These are phyloP conservation scores for Noctua fimbriata DNA, from an alignment of 2,888 invertebrate species.

Conservation along the genomic window DNA sequence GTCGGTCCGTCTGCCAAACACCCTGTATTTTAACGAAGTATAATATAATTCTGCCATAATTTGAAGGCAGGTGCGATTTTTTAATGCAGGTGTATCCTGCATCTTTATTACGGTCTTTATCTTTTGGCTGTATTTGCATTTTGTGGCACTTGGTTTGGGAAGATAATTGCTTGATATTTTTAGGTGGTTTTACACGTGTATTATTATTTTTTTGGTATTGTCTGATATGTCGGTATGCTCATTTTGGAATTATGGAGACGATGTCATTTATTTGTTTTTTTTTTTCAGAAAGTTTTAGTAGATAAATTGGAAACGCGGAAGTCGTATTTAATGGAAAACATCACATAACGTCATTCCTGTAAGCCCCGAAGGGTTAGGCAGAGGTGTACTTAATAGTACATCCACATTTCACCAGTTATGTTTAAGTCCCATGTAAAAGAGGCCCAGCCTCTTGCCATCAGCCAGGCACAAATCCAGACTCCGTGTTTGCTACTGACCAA, in stretches of 20 bases:
- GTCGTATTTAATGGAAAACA: neutral
- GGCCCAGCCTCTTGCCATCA: too few species aligned
- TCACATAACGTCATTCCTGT: too few species aligned
- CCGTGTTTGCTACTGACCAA: too few species aligned
- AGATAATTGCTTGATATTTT: constrained; percentile 28
- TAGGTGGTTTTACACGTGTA: neutral
- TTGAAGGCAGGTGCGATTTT: constrained; percentile 54
- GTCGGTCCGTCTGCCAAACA: neutral
- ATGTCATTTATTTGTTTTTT: neutral
- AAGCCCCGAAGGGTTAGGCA: too few species aligned
- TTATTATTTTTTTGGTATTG: neutral
- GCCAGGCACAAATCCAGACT: too few species aligned
- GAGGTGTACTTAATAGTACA: too few species aligned
- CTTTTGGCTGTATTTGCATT: constrained; percentile 28
- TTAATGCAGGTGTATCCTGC: constrained; percentile 39
- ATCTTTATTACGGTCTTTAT: constrained; percentile 40
- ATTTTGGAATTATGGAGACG: neutral
- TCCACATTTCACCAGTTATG: too few species aligned
- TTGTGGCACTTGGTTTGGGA: neutral
- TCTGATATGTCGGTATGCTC: neutral
- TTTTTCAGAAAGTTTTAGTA: neutral
- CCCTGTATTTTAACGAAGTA: constrained; percentile 40
- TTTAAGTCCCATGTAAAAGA: too few species aligned
- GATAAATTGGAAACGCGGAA: neutral
- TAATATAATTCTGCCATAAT: constrained; percentile 37